Base-by-base conservation (phyloP, 2,888 invertebrate genomes). In the Tenthredo livida region DNA sequence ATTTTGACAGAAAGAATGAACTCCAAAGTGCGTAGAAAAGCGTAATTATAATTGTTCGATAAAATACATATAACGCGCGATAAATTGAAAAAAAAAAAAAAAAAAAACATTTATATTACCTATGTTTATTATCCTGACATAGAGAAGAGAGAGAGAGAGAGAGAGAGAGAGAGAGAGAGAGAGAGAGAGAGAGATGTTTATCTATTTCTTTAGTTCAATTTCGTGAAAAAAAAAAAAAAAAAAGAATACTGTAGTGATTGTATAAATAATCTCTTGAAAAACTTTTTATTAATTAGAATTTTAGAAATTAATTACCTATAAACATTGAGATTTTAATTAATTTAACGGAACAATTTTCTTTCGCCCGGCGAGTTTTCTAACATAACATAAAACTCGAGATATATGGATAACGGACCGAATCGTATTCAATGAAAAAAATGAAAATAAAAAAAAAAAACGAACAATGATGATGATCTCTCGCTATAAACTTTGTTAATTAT, bases 21-120 rank as follows among this genome's bases (percentile, higher is more conserved):
- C 33, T 54, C n/a, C 54, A 54, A 54, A 54, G 54, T 54, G 54
- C 54, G 54, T 54, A n/a, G 54, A 54, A 25, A 61, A 61, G 61
- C 61, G 25, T 61, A 25, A 61, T 61, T 9, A 25, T 10, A 61
- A 61, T 61, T 61, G 61, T 61, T 61, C 61, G 25, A 61, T 37
- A 37, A 37, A 37, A 37, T 21, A 61, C n/a, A n/a, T 21, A 61
- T 21, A 61, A 61, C 21, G 25, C 21, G 25, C 12, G 61, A 61
- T 61, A 25, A 61, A 58, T n/a, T 3, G 33, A 29, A 29, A 29
- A 29, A 29, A 29, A 29, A 33, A 33, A 33, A 33, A 33, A 33
- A 33, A 33, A 12, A 25, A 61, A 25, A 61, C 61, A 61, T 50
- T 6, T 47, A 25, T 25, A 61, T 25, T 21, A 29, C 2, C 2